Evolutionary conservation across 1,140 invertebrate species (phyloP).

Genomic region (Lepidurus couesii): DNA sequence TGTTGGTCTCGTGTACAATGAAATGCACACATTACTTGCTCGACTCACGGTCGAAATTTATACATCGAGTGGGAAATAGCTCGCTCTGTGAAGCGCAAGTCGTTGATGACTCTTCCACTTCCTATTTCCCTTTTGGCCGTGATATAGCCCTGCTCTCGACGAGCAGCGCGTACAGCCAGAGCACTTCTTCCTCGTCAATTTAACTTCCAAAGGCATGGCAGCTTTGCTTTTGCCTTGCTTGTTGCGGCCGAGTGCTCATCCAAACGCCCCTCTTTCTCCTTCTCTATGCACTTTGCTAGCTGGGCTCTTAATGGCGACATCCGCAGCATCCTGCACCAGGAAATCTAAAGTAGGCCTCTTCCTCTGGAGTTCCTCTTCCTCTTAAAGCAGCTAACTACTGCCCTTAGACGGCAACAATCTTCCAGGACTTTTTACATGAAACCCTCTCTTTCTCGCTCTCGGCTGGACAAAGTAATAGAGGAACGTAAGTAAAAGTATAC

Average conservation of each 20-base stretch:
- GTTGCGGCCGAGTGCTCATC: neutral
- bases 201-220: neutral
- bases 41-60: constrained; percentile 12
- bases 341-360: constrained; percentile 18
- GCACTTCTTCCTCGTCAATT: constrained; percentile 21
- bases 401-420: neutral
- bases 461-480: neutral
- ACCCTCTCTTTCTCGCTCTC: neutral
- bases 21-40: neutral
- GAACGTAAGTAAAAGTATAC: neutral
- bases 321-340: constrained; percentile 16
- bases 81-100: constrained; percentile 18
- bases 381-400: neutral
- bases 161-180: neutral
- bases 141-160: neutral
- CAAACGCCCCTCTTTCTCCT: neutral
- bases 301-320: constrained; percentile 7
- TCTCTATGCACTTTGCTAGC: neutral
- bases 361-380: neutral
- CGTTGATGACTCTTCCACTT: constrained; percentile 18
- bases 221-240: neutral
- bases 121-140: constrained; percentile 14
- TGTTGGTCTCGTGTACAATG: neutral
- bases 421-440: neutral
- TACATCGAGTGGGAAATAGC: constrained; percentile 19